phyloP scores from a whole-genome alignment of 2,113 vertebrate species.

The Aix galericulata region DNA sequence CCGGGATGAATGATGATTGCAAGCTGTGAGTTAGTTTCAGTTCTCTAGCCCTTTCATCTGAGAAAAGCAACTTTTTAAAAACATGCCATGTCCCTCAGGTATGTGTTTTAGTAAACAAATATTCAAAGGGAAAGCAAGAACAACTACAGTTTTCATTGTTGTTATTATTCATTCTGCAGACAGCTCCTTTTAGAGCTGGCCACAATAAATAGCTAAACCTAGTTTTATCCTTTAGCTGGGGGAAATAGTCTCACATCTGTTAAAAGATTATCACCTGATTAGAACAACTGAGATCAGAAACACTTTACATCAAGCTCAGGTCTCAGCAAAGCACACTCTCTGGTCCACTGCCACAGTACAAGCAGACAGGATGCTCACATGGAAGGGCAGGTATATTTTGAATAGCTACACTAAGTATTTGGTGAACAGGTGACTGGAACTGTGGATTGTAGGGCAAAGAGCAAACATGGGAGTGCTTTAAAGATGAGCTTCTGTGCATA shows the following conservation, averaged over 20 bases:
- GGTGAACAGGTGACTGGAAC: neutral
- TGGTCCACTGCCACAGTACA: neutral
- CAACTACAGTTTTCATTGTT: neutral
- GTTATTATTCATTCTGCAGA: neutral
- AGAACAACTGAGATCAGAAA: conserved; percentile 7
- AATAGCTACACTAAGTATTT: neutral
- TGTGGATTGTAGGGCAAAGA: neutral
- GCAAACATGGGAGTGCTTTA: neutral
- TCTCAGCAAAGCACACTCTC: neutral
- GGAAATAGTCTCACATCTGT: neutral
- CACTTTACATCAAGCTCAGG: neutral
- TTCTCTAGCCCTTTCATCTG: neutral
- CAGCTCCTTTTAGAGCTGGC: neutral
- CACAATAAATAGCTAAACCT: neutral
- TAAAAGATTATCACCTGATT: conserved; percentile 21
- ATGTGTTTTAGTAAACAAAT: neutral
- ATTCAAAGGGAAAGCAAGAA: neutral
- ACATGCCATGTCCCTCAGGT: neutral
- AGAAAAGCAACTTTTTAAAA: neutral
- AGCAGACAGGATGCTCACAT: neutral
- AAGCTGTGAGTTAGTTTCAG: neutral
- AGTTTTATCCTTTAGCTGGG: neutral
- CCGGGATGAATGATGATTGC: neutral
- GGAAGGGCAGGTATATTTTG: neutral
- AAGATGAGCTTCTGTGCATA: neutral